Percentiles rank a stretch among this genome's conserved stretches.
phyloP scores from a whole-genome alignment of 1,140 invertebrate species.

The Heliconius hewitsoni region DNA sequence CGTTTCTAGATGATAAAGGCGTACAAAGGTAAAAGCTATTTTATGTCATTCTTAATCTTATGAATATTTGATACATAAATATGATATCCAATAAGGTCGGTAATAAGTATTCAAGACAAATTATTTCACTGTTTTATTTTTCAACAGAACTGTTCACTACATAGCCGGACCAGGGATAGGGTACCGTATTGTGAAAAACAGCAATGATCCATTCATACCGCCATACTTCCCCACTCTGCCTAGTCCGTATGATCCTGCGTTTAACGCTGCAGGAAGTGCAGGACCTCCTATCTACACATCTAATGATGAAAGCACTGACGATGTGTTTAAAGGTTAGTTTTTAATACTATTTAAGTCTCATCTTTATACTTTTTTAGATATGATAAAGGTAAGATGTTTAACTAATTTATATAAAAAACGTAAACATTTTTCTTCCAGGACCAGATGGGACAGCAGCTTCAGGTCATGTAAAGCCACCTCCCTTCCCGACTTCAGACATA shows the following conservation, averaged over 20 bases:
- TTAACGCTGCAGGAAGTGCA: conserved; percentile 58
- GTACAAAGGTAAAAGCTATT: conserved; percentile 80
- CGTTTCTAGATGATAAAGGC: conserved; percentile 88
- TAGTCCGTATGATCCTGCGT: conserved; percentile 75
- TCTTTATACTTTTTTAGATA: background rate
- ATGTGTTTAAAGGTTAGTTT: conserved; percentile 67
- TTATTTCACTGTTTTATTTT: background rate
- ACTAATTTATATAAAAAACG: background rate
- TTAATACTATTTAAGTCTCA: background rate
- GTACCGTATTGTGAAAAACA: conserved; percentile 86
- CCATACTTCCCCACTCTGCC: conserved; percentile 75
- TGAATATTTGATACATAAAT: background rate
- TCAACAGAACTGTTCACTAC: conserved; percentile 84
- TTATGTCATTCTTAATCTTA: background rate
- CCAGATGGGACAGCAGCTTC: conserved; percentile 80
- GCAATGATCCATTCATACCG: conserved; percentile 82
- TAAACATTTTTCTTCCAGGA: conserved; percentile 42
- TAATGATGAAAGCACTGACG: conserved; percentile 69
- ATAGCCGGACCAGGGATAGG: conserved; percentile 88
- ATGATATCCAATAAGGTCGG: too few species aligned
- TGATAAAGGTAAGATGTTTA: background rate
- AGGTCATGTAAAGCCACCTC: conserved; percentile 77
- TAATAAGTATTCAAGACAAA: background rate
- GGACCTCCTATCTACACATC: conserved; percentile 52
- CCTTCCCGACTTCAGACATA: conserved; percentile 59